Evolutionary conservation across 2,113 vertebrate species (phyloP).

Genomic region (Stegastes partitus): DNA sequence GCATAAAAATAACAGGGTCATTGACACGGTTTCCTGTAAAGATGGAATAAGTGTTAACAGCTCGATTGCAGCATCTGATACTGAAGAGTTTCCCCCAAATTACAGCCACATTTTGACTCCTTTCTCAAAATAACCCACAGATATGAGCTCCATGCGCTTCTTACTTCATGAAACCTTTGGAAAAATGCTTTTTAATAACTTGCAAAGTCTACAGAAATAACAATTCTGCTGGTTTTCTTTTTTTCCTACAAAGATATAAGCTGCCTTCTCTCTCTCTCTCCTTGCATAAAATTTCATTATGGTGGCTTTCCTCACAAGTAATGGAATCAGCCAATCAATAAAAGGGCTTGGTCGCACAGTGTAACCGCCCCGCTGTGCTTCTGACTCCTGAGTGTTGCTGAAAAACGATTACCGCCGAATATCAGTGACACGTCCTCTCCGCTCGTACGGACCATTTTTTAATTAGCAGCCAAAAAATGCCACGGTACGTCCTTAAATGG

Average conservation of each 20-base stretch:
- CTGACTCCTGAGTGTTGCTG: constrained; percentile 16
- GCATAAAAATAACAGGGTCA: too few species aligned
- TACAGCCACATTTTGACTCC: background rate
- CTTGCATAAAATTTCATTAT: constrained; percentile 37
- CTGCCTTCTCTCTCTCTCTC: background rate
- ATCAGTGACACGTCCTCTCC: constrained; percentile 9
- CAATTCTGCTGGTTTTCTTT: background rate
- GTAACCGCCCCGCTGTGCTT: constrained; percentile 18
- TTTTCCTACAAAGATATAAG: constrained; percentile 3
- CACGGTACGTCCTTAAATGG: constrained; percentile 14
- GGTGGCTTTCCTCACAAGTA: constrained; percentile 32
- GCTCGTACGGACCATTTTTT: constrained; percentile 3
- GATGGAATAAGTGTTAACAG: too few species aligned
- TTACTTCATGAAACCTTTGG: background rate
- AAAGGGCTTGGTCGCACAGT: constrained; percentile 48
- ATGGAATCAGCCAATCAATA: constrained; percentile 64
- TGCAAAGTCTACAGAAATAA: constrained; percentile 13
- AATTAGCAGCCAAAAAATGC: constrained; percentile 32
- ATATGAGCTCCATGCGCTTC: background rate
- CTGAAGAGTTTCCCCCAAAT: background rate
- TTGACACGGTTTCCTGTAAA: too few species aligned
- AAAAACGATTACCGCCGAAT: constrained; percentile 37
- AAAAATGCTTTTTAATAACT: constrained; percentile 4
- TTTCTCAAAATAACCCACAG: constrained; percentile 7
- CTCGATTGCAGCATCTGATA: background rate